Conservation (phyloP, 2,113 vertebrate genomes). For the Jaculus jaculus region DNA sequence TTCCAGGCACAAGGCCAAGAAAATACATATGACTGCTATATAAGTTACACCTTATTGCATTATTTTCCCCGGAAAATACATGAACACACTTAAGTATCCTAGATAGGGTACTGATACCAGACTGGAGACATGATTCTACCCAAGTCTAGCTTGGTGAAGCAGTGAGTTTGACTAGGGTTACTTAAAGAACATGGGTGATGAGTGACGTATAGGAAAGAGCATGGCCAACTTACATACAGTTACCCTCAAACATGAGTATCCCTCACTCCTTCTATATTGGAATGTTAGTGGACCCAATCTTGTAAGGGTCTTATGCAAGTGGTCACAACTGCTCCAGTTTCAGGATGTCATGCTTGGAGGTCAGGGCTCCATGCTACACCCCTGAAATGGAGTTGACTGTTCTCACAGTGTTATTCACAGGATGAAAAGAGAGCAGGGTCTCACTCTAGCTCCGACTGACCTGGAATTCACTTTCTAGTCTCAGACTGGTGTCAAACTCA, state of each 20-base stretch:
- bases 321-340: background rate
- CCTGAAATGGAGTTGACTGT: background rate
- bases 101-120: background rate
- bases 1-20: background rate
- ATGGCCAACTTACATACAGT: too few relatives aligned
- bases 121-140: background rate
- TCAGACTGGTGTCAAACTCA: too few relatives aligned
- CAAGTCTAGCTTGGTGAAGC: background rate
- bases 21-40: background rate
- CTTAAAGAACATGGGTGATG: background rate
- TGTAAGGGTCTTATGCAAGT: too few relatives aligned
- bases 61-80: background rate
- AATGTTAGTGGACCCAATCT: too few relatives aligned
- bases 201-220: background rate
- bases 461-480: too few relatives aligned
- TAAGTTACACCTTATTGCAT: background rate
- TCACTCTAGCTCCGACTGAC: too few relatives aligned
- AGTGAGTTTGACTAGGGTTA: background rate
- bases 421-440: too few relatives aligned
- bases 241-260: too few relatives aligned
- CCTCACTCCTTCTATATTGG: too few relatives aligned
- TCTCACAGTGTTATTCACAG: background rate
- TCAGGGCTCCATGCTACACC: background rate
- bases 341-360: background rate
- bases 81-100: background rate